A percentile compares a stretch with the other conserved stretches of the same genome.
phyloP scores from a whole-genome alignment of 92 coral and sea anemone species.

The Epizoanthus fatuus region DNA sequence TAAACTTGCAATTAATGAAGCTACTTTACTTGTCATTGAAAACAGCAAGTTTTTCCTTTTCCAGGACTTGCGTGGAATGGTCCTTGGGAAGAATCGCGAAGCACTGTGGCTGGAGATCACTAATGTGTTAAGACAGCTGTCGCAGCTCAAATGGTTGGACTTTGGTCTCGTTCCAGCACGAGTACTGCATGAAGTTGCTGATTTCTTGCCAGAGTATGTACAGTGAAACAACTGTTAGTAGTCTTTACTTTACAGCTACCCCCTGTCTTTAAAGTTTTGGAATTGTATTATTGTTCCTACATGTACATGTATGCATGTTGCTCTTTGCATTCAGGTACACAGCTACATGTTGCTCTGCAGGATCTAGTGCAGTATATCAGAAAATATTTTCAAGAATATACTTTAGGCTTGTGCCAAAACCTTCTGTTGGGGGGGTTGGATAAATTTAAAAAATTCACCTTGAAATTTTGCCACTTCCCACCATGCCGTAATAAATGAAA shows the following conservation, averaged over 20 bases:
- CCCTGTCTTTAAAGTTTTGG: background rate
- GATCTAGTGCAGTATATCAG: no score
- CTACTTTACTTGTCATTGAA: no score
- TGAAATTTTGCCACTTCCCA: no score
- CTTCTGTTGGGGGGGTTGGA: no score
- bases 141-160: constrained; percentile 70
- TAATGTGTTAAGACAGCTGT: constrained; percentile 61
- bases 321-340: no score
- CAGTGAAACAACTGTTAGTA: background rate
- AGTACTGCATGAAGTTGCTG: constrained; percentile 74
- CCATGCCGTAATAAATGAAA: no score
- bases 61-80: constrained; percentile 79
- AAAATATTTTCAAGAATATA: no score
- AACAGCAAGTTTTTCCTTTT: no score
- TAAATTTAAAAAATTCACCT: no score
- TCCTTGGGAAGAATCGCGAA: constrained; percentile 59
- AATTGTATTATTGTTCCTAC: background rate
- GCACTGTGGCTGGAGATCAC: constrained; percentile 72
- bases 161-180: constrained; percentile 81
- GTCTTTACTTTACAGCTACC: background rate
- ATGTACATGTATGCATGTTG: background rate
- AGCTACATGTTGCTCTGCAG: no score
- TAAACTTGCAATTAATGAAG: no score
- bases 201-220: constrained; percentile 70
- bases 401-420: no score